Evolutionary conservation across 2,113 vertebrate species (phyloP), one percentile per base, ranked within the genome.

Genomic region (Pseudorasbora parva): DNA sequence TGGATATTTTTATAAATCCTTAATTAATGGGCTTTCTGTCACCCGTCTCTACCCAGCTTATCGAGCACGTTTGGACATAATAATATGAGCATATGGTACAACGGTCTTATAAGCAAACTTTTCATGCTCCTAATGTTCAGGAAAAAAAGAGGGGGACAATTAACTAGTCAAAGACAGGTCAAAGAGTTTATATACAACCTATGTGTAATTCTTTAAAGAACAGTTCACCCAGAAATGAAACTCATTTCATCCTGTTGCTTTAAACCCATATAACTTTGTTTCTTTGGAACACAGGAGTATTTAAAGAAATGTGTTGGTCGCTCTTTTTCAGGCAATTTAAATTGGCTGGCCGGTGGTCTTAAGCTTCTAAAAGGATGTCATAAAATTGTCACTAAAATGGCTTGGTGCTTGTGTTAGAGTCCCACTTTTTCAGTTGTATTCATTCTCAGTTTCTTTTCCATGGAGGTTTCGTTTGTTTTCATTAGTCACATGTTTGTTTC

Each of bases 1-100:
- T 54, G 78, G 47, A 54, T 68, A 41, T 81, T 81, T 81, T 81
- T 64, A 66, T 51, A 80, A 81, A 81, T 66, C 47, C 21, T 17
- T 37, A 69, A 81, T 68, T 68, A 81, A 54, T 69, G 78, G 14
- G 25, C 0, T 69, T 54, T 81, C 78, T 49, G 78, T 81, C 62
- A 51, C 62, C 62, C 37, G 27, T 41, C 60, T 81, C 23, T 49
- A 47, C 11, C 37, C n/a, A 79, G 78, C n/a, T 78, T 74, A 74
- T 74, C 72, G 21, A 27, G 71, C 71, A 76, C 27, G 37, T 76
- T 59, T 76, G 17, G 8, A 76, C 30, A 76, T 45, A 51, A 73
- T 73, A 73, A 74, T 21, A 56, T n/a, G 51, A 57, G 49, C 74
- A 56, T 56, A 77, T 77, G 74, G 45, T 49, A 25, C 12, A 3